These are phyloP conservation scores for Vulpes ferrilata DNA, from an alignment of 2,113 vertebrate species.

Conservation along the genomic window DNA sequence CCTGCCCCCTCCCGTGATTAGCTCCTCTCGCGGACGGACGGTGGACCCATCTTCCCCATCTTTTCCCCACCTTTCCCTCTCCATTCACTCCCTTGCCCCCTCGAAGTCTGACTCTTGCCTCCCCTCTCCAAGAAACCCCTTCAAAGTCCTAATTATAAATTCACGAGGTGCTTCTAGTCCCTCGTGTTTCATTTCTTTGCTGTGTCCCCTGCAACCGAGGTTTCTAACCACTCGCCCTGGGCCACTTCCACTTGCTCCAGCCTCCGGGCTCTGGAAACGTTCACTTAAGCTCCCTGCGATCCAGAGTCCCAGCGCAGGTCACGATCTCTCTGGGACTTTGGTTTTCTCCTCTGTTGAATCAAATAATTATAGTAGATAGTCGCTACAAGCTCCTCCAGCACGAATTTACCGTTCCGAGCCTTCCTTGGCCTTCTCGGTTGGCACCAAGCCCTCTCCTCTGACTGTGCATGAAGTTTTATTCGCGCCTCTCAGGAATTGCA, in stretches of 20 bases:
- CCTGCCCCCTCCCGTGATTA: not conserved
- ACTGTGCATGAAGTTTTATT: not conserved
- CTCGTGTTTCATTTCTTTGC: not conserved
- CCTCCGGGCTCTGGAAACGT: not conserved
- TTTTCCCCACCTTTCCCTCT: not conserved
- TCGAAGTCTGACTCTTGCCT: not conserved
- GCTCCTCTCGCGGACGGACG: not conserved
- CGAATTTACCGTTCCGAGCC: not conserved
- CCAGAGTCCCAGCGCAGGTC: not conserved
- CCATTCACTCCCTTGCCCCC: not conserved
- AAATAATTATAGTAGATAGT: not conserved
- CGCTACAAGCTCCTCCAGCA: slow-evolving; percentile 15
- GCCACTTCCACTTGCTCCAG: not conserved
- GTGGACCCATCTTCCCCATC: not conserved
- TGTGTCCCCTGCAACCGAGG: not conserved
- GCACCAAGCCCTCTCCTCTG: not conserved
- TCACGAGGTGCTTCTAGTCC: not conserved
- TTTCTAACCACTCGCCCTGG: not conserved
- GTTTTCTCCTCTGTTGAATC: slow-evolving; percentile 42
- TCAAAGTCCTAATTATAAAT: not conserved
- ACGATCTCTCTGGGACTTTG: not conserved
- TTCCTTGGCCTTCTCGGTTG: slow-evolving; percentile 15
- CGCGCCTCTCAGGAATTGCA: not conserved
- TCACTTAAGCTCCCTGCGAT: not conserved
- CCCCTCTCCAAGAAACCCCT: not conserved